Base-by-base conservation (phyloP, 1,140 invertebrate species). In the Panagrolaimus sp. region DNA sequence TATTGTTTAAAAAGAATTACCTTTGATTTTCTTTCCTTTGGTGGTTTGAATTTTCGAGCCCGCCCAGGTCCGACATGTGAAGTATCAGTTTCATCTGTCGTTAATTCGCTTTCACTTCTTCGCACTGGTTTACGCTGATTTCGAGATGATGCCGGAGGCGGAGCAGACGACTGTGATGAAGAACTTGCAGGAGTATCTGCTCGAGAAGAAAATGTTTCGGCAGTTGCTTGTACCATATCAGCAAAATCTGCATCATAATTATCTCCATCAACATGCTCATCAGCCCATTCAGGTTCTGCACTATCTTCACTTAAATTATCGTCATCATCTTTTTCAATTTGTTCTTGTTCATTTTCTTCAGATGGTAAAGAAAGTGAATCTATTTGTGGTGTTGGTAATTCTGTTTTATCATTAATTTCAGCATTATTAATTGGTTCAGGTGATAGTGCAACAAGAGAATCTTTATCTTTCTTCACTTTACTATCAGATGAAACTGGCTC, bases 221-320 rank as follows among this genome's bases (percentile, higher is more conserved):
- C 52, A 21, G 52, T 26, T 26, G 52, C 52, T 28, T 21, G 28
- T 26, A 58, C 52, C 52, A 58, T 26, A 58, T 58, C 21, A 58
- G 52, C 52, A 58, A 58, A 58, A 17, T 14, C 52, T n/a, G 17
- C 52, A 14, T 58, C 52, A 38, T 38, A 38, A 17, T 58, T 58
- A 14, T 58, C 52, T 58, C 52, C 10, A 28, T 21, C n/a, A 12
- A 58, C 52, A 5, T 26, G 21, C 17, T 58, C 52, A 58, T 58
- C 52, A 12, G 52, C 52, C 52, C 52, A 58, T 21, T 58, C 52
- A 21, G 52, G 52, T 28, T 26, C 14, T 24, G 28, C 52, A 12
- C 28, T 28, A 3, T 28, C 17, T 58, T 58, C 52, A 17, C 52
- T 58, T 12, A 24, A 21, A 21, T 14, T 28, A 58, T 38, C 32